These are phyloP conservation scores for Spatula versicolor DNA, from an alignment of 2,797 vertebrate species.

Conservation along the genomic window DNA sequence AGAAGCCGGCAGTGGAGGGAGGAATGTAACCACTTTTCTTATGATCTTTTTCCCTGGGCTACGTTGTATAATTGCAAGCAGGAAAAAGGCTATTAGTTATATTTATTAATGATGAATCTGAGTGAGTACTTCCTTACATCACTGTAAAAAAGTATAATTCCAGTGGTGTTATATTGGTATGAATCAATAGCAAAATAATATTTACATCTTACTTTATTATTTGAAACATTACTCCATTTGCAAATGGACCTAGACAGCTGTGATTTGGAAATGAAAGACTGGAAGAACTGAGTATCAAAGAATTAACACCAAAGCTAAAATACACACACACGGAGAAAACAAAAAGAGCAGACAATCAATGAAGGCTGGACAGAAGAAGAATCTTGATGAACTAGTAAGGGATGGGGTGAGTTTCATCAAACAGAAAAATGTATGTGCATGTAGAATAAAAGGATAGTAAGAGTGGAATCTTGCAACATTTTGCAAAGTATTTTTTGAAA, in stretches of 20 bases:
- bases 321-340: background rate
- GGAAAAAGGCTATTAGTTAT: slow-evolving; percentile 15
- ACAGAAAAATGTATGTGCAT: background rate
- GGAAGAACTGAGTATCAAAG: background rate
- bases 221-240: background rate
- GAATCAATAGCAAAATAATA: background rate
- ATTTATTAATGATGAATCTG: slow-evolving; percentile 28
- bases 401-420: background rate
- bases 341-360: background rate
- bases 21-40: background rate
- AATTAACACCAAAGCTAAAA: background rate
- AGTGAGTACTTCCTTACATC: slow-evolving; percentile 2
- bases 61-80: background rate
- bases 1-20: background rate
- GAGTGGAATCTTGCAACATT: background rate
- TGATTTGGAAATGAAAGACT: background rate
- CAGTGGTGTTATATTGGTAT: background rate
- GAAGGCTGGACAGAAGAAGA: background rate
- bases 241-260: background rate
- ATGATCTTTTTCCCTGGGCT: background rate
- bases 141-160: background rate
- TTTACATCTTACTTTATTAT: background rate
- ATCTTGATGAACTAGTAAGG: background rate
- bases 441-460: background rate
- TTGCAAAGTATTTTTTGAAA: background rate